Conservation (phyloP, 1,140 invertebrate genomes). For the Panagrolaimus sp. region DNA sequence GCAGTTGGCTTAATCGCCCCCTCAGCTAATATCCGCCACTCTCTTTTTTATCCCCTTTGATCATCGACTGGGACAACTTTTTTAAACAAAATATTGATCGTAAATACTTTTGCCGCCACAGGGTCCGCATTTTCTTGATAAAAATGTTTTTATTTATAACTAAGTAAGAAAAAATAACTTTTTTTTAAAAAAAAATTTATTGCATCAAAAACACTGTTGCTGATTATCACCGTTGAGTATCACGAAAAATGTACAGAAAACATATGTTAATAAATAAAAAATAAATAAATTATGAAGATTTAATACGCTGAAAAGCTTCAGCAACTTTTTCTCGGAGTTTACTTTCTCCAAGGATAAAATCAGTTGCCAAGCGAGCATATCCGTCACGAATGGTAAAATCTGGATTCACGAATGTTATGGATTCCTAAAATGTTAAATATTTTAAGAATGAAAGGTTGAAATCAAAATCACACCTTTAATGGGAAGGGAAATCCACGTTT, state of each 20-base stretch:
- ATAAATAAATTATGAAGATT: constrained; percentile 24
- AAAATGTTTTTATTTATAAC: too few species aligned
- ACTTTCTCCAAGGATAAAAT: constrained; percentile 47
- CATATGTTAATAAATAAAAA: too few species aligned
- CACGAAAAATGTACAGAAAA: not conserved
- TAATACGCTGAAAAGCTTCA: constrained; percentile 50
- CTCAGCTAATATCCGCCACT: too few species aligned
- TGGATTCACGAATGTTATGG: constrained; percentile 51
- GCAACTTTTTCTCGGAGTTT: constrained; percentile 40
- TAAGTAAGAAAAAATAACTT: constrained; percentile 5
- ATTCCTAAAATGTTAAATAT: constrained; percentile 35
- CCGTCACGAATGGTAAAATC: constrained; percentile 49
- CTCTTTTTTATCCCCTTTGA: too few species aligned
- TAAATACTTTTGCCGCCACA: not conserved
- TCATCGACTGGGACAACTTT: too few species aligned
- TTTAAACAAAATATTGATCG: not conserved
- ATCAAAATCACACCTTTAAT: constrained; percentile 32
- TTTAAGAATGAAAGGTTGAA: not conserved
- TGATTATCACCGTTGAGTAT: too few species aligned
- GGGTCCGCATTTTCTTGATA: not conserved
- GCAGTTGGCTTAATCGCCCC: too few species aligned
- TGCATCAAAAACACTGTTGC: not conserved
- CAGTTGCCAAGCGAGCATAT: constrained; percentile 50
- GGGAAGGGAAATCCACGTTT: constrained; percentile 57
- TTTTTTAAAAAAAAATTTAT: not conserved